These are phyloP conservation scores for Lepus americanus DNA, from an alignment of 2,113 vertebrate genomes.

Conservation along the genomic window DNA sequence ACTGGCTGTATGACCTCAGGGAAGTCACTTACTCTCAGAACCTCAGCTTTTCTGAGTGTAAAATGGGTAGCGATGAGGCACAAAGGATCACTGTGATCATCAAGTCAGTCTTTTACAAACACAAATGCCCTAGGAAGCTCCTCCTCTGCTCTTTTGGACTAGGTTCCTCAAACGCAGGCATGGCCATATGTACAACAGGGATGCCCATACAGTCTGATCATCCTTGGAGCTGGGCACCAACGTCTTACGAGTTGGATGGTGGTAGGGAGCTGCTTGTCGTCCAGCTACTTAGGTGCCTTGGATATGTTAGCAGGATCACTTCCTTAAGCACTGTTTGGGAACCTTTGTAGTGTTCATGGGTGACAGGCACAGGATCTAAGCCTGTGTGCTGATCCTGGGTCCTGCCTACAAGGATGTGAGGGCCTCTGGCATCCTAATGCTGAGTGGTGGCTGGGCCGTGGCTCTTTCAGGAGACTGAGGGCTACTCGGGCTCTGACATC, in stretches of 20 bases:
- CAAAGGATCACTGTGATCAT: constrained; percentile 35
- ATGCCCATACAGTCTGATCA: neutral
- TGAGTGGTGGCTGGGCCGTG: neutral
- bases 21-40: neutral
- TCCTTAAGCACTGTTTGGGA: neutral
- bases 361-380: neutral
- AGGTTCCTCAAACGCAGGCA: neutral
- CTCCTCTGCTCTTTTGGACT: neutral
- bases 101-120: neutral
- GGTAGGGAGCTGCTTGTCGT: neutral
- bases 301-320: neutral
- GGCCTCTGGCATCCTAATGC: neutral
- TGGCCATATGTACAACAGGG: neutral
- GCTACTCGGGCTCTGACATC: constrained; percentile 97
- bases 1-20: neutral
- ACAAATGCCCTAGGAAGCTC: neutral
- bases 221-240: neutral
- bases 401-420: neutral
- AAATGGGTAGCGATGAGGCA: neutral
- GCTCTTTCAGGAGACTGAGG: constrained; percentile 90
- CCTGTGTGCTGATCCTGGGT: neutral
- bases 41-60: neutral
- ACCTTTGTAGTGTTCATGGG: neutral
- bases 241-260: neutral
- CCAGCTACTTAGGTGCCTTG: neutral